Evolutionary conservation across 2,797 vertebrate genomes (phyloP).

Genomic region (Paramormyrops hopkinsi): DNA sequence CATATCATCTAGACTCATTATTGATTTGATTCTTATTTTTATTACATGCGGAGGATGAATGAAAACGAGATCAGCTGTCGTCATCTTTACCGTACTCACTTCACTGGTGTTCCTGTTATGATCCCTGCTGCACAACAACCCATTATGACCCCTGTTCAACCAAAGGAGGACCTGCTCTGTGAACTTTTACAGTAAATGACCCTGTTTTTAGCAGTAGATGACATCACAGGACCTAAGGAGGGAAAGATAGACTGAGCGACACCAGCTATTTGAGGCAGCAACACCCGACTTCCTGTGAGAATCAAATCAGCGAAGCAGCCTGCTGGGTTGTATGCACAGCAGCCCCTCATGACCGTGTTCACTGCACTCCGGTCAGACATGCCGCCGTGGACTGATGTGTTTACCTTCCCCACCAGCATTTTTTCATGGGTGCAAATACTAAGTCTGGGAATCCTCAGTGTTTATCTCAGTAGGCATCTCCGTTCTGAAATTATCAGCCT

Average conservation of each 20-base stretch:
- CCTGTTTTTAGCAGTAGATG: not conserved
- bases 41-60: not conserved
- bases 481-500: not conserved
- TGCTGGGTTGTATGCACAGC: not conserved
- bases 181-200: not conserved
- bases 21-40: not conserved
- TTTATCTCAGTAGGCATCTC: not conserved
- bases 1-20: not conserved
- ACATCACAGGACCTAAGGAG: not conserved
- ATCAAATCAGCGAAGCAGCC: not conserved
- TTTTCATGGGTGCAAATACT: not conserved
- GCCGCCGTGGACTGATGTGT: not conserved
- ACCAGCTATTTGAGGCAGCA: not conserved
- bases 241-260: not conserved
- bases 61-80: not conserved
- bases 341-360: not conserved
- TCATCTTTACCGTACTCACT: not conserved
- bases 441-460: not conserved
- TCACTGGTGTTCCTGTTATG: not conserved
- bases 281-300: slow-evolving; percentile 19
- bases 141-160: not conserved
- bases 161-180: not conserved
- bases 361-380: not conserved
- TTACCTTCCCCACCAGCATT: not conserved
- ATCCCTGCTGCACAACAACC: not conserved